Evolutionary conservation across 2,113 vertebrate genomes (phyloP).

Genomic region (Glareola pratincola): DNA sequence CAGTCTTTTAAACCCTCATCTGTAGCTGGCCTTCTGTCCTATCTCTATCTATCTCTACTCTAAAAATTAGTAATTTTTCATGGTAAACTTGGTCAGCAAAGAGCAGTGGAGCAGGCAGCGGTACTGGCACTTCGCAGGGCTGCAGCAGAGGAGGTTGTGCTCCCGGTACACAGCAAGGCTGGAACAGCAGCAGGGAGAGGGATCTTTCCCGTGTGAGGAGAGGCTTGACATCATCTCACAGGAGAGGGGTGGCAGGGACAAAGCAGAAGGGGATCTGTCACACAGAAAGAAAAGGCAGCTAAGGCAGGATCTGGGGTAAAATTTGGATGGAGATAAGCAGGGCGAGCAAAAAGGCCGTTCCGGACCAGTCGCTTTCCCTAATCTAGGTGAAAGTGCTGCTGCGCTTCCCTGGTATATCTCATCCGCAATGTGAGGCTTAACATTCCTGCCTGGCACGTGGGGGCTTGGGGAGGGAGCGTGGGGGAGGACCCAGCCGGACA

Average conservation of each 20-base stretch:
- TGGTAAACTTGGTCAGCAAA: not conserved
- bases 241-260: not conserved
- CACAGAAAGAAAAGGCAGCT: not conserved
- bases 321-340: not conserved
- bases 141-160: not conserved
- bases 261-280: not conserved
- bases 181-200: not conserved
- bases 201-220: not conserved
- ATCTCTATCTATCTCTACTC: not conserved
- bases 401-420: constrained; percentile 16
- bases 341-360: not conserved
- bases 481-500: constrained; percentile 19
- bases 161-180: not conserved
- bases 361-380: not conserved
- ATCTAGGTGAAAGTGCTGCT: constrained; percentile 12
- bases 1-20: not conserved
- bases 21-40: not conserved
- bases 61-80: not conserved
- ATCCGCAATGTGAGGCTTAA: constrained; percentile 40
- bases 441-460: constrained; percentile 65
- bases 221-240: not conserved
- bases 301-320: not conserved
- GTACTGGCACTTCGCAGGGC: not conserved
- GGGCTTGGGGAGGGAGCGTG: not conserved
- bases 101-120: not conserved